Conservation (phyloP, 1,140 invertebrate genomes). For the Nasonia giraulti region DNA sequence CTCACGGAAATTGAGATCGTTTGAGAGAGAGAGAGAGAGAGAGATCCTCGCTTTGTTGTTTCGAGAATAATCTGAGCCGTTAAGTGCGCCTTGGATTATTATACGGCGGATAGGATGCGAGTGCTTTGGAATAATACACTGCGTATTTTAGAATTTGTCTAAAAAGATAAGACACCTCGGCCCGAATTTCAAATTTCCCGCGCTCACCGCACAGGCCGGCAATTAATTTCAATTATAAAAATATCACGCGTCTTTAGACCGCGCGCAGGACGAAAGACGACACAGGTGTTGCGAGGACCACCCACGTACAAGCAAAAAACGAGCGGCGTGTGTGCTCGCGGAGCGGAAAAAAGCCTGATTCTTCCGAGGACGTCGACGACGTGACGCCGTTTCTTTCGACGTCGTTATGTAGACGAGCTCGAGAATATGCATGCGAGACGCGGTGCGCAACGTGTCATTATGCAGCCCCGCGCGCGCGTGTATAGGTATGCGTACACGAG, state of each 20-base stretch:
- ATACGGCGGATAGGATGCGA: too few relatives aligned
- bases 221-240: slow-evolving; percentile 76
- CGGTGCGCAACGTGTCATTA: background rate
- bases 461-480: background rate
- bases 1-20: background rate
- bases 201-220: slow-evolving; percentile 39
- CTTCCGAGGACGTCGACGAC: slow-evolving; percentile 57
- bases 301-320: slow-evolving; percentile 1
- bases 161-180: background rate
- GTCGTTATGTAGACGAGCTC: slow-evolving; percentile 12
- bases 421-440: background rate
- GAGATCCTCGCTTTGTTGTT: background rate
- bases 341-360: slow-evolving; percentile 70
- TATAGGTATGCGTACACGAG: background rate
- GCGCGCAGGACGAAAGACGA: background rate
- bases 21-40: background rate
- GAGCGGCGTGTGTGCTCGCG: slow-evolving; percentile 61
- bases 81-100: too few relatives aligned
- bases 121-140: too few relatives aligned
- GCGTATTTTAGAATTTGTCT: too few relatives aligned
- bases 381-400: slow-evolving; percentile 50
- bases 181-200: slow-evolving; percentile 27
- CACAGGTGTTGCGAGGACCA: background rate
- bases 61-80: background rate
- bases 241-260: slow-evolving; percentile 63